Evolutionary conservation across 1,140 invertebrate genomes (phyloP).

Genomic region (Brachionus sp.): DNA sequence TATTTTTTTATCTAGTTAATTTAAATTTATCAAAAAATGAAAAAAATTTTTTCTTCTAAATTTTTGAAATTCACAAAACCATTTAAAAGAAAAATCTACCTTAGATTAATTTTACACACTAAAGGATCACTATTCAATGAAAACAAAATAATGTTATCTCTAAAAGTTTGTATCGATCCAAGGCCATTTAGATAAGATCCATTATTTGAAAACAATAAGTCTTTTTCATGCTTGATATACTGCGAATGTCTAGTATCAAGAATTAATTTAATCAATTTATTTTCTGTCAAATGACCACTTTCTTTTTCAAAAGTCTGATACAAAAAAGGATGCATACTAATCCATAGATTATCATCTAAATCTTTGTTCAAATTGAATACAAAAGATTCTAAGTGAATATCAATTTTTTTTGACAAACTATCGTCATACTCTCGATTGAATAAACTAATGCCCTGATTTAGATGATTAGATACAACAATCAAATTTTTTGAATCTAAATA

Average conservation of each 20-base stretch:
- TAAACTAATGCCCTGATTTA: not conserved
- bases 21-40: too few species aligned
- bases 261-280: not conserved
- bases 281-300: not conserved
- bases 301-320: not conserved
- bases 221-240: not conserved
- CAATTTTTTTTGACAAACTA: not conserved
- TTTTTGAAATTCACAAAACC: too few species aligned
- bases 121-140: not conserved
- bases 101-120: not conserved
- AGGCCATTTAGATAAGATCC: not conserved
- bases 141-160: not conserved
- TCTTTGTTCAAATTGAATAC: not conserved
- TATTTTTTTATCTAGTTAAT: too few species aligned
- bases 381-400: not conserved
- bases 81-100: not conserved
- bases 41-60: too few species aligned
- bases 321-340: not conserved
- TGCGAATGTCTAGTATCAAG: not conserved
- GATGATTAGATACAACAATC: not conserved
- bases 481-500: not conserved
- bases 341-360: not conserved
- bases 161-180: not conserved
- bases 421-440: slow-evolving; percentile 1
- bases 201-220: not conserved